Evolutionary conservation across 2,797 vertebrate genomes (phyloP).

Genomic region (Sebastes nivosus): DNA sequence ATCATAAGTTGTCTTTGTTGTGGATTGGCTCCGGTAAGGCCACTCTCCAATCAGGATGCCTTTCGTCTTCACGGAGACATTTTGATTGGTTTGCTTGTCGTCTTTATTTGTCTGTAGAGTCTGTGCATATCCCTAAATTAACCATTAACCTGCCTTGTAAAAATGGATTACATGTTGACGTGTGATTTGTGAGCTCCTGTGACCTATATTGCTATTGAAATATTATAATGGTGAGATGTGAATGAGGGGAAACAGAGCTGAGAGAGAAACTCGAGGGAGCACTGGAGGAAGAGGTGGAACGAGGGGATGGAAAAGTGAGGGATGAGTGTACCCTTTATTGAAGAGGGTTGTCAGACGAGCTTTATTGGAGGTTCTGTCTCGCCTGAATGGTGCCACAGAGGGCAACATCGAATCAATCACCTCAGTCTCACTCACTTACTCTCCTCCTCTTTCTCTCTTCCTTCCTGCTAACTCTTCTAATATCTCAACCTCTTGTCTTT

Average conservation of each 20-base stretch:
- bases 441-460: constrained; percentile 58
- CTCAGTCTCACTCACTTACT: constrained; percentile 71
- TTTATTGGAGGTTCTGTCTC: constrained; percentile 82
- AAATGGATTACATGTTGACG: constrained; percentile 37
- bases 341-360: constrained; percentile 78
- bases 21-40: constrained; percentile 79
- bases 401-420: constrained; percentile 80
- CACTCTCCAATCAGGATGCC: constrained; percentile 62
- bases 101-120: constrained; percentile 42
- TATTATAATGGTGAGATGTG: constrained; percentile 59
- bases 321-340: constrained; percentile 77
- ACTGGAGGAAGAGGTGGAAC: constrained; percentile 60
- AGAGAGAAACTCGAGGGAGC: constrained; percentile 55
- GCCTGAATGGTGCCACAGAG: constrained; percentile 80
- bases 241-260: constrained; percentile 47
- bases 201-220: constrained; percentile 66
- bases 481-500: constrained; percentile 31
- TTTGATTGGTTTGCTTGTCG: constrained; percentile 67
- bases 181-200: constrained; percentile 63
- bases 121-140: constrained; percentile 38
- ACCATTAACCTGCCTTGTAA: constrained; percentile 41
- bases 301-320: constrained; percentile 62
- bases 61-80: constrained; percentile 31
- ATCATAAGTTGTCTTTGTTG: constrained; percentile 71
- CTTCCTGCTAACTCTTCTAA: constrained; percentile 59